phyloP scores from a whole-genome alignment of 2,113 vertebrate genomes.

The Calypte anna region DNA sequence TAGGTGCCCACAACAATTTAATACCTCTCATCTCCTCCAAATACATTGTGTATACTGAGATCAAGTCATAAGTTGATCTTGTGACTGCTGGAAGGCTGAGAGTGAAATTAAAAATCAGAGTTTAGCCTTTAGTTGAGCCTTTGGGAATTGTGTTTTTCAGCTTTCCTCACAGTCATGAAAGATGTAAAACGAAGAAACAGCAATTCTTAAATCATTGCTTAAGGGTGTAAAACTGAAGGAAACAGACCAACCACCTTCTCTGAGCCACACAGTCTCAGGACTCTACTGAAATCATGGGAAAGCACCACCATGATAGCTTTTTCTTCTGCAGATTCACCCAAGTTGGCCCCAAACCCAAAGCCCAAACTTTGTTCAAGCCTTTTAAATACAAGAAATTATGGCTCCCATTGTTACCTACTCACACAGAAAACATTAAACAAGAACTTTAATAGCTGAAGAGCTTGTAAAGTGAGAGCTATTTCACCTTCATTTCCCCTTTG shows the following conservation, averaged over 20 bases:
- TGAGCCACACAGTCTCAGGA: neutral
- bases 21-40: constrained; percentile 18
- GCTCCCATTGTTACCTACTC: neutral
- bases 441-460: neutral
- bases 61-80: constrained; percentile 55
- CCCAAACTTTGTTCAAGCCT: neutral
- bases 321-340: neutral
- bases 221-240: neutral
- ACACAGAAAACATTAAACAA: neutral
- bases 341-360: neutral
- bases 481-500: constrained; percentile 18
- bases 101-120: constrained; percentile 43
- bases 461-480: constrained; percentile 11
- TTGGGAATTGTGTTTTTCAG: constrained; percentile 34
- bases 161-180: neutral
- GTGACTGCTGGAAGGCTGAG: constrained; percentile 60
- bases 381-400: neutral
- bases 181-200: neutral
- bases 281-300: neutral
- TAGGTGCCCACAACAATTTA: constrained; percentile 30
- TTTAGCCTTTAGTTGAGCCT: constrained; percentile 42
- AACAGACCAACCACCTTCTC: neutral
- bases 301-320: neutral
- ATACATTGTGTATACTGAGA: constrained; percentile 41
- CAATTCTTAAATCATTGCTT: neutral